phyloP scores from a whole-genome alignment of 2,888 invertebrate genomes.

The Drosophila anceps region DNA sequence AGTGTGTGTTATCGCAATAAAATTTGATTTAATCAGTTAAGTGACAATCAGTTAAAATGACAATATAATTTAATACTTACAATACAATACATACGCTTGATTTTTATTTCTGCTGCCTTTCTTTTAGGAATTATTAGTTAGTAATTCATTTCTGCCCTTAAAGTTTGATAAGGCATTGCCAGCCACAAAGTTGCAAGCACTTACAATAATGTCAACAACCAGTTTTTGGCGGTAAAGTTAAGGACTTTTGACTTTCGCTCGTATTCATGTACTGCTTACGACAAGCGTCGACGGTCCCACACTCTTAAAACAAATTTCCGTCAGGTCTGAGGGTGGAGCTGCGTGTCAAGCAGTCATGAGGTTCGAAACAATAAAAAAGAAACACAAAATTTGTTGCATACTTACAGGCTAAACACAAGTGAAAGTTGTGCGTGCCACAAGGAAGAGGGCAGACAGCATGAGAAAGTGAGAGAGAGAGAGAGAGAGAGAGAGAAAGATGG shows the following conservation, averaged over 20 bases:
- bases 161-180: background rate
- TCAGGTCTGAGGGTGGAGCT: background rate
- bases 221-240: slow-evolving; percentile 37
- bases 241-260: slow-evolving; percentile 56
- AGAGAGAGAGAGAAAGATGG: background rate
- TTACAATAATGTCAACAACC: slow-evolving; percentile 58
- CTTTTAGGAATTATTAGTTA: background rate
- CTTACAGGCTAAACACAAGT: slow-evolving; percentile 60
- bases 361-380: slow-evolving; percentile 28
- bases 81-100: too few relatives aligned
- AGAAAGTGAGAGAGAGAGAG: background rate
- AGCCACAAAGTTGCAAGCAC: slow-evolving; percentile 13
- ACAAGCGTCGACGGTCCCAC: slow-evolving; percentile 4
- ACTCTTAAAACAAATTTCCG: slow-evolving; percentile 7
- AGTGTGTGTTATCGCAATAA: too few relatives aligned
- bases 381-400: slow-evolving; percentile 62
- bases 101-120: background rate
- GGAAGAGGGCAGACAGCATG: background rate
- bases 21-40: too few relatives aligned
- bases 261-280: slow-evolving; percentile 29
- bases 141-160: background rate
- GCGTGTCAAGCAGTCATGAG: slow-evolving; percentile 36
- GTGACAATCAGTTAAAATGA: too few relatives aligned
- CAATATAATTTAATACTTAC: too few relatives aligned
- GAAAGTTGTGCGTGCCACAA: slow-evolving; percentile 69